phyloP scores from a whole-genome alignment of 2,797 vertebrate genomes.

The Carcharodon carcharias region DNA sequence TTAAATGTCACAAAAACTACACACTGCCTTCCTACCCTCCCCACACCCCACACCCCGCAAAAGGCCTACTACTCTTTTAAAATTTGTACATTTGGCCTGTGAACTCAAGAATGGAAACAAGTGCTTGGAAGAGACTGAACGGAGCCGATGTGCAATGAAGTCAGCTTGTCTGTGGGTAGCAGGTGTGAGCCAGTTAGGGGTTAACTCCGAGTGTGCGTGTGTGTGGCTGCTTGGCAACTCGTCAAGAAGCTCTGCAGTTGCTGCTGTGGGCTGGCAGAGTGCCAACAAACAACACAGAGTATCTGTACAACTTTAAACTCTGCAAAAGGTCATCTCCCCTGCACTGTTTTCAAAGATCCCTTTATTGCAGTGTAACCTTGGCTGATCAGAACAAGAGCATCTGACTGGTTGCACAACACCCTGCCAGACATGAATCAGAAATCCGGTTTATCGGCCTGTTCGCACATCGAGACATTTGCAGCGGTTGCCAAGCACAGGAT shows the following conservation, averaged over 20 bases:
- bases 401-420: constrained; percentile 18
- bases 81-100: background rate
- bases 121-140: too few relatives aligned
- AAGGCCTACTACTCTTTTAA: background rate
- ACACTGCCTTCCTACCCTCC: background rate
- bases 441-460: constrained; percentile 8
- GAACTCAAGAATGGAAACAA: too few relatives aligned
- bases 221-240: constrained; percentile 2
- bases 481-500: background rate
- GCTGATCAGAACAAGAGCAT: constrained; percentile 1
- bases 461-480: background rate
- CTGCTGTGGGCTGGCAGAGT: background rate
- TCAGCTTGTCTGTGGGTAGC: background rate
- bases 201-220: background rate
- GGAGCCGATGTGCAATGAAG: background rate
- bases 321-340: constrained; percentile 17
- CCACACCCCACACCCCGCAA: background rate
- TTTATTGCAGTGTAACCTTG: constrained; percentile 22
- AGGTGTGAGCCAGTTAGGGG: background rate
- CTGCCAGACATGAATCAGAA: constrained; percentile 14
- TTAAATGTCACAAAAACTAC: background rate
- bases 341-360: background rate
- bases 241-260: background rate
- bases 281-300: constrained; percentile 1
- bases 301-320: constrained; percentile 26